Evolutionary conservation across 2,113 vertebrate species (phyloP), one percentile per base, ranked within the genome.

Genomic region (Chaetodon trifascialis): DNA sequence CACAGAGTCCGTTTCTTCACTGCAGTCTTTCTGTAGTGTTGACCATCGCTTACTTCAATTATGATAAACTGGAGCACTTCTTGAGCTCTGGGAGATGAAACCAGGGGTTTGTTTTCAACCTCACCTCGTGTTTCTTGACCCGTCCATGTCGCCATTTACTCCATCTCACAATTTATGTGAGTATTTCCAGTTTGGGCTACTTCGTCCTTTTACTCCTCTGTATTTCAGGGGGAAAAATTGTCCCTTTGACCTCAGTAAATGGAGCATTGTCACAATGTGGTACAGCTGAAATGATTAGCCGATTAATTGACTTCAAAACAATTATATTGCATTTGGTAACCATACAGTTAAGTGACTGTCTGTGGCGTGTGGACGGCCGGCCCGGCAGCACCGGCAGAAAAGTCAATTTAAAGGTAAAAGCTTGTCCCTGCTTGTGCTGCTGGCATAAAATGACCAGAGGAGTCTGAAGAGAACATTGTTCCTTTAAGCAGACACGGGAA

Each of bases 381-480:
- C 5, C 40, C 66, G 47, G 52, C n/a, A 21, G 58, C 62, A n/a
- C n/a, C n/a, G n/a, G n/a, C n/a, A 36, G 5, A 49, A 46, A 52
- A 77, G 11, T 19, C 12, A 7, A 38, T 0, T n/a, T 3, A n/a
- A 63, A 79, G 44, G 12, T 25, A 11, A 19, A 51, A 44, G 44
- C 2, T 52, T 71, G 51, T 59, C 63, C 25, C 51, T 44, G 21
- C 30, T 40, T 0, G 30, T 0, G 19, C 21, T 56, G 23, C 36
- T 5, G 15, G 49, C 15, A 38, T 51, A 34, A 59, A 78, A 49
- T 7, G 9, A 59, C 38, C 66, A 68, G 66, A 25, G 8, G 36
- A 47, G 14, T 34, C 70, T 46, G 80, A 47, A 40, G 63, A 44
- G 67, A 63, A 58, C 82, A 63, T 70, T 79, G 76, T 78, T 82